These are phyloP conservation scores for Nomada ruficornis DNA, from an alignment of 2,888 invertebrate genomes.

Conservation along the genomic window DNA sequence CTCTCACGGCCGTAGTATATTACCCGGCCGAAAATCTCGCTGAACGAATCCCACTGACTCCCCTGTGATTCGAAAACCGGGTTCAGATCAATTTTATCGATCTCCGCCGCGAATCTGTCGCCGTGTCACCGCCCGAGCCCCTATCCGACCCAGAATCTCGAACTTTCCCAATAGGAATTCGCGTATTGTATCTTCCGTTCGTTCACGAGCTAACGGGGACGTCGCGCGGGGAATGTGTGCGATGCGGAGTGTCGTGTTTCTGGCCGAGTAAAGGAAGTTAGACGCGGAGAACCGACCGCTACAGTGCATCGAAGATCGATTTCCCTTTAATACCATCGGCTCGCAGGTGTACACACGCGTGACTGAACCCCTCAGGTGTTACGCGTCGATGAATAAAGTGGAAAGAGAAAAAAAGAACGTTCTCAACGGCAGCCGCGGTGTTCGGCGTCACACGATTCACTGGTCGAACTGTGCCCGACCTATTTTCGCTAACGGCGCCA, in stretches of 20 bases:
- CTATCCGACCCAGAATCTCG: slow-evolving; percentile 62
- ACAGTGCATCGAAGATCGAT: slow-evolving; percentile 57
- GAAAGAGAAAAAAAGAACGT: slow-evolving; percentile 3
- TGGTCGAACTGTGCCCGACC: slow-evolving; percentile 18
- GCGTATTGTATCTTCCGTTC: slow-evolving; percentile 52
- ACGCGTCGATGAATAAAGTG: slow-evolving; percentile 51
- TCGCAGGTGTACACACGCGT: slow-evolving; percentile 34
- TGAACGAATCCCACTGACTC: neutral
- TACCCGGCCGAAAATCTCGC: neutral
- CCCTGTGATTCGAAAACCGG: slow-evolving; percentile 5
- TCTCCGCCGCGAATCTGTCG: slow-evolving; percentile 54
- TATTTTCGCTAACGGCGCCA: slow-evolving; percentile 29
- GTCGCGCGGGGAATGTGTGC: neutral
- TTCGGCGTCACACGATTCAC: slow-evolving; percentile 47
- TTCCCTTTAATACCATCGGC: slow-evolving; percentile 55
- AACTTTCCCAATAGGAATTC: slow-evolving; percentile 68
- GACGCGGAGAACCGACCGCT: slow-evolving; percentile 2
- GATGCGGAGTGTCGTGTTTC: no score
- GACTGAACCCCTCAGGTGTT: slow-evolving; percentile 15
- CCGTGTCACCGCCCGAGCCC: slow-evolving; percentile 20
- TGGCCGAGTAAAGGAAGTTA: slow-evolving; percentile 15
- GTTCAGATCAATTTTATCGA: slow-evolving; percentile 51
- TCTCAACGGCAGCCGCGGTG: slow-evolving; percentile 7
- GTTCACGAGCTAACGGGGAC: slow-evolving; percentile 20
- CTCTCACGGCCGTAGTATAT: no score